Base-by-base conservation (phyloP, 2,888 invertebrate genomes). In the Tipula helvola region DNA sequence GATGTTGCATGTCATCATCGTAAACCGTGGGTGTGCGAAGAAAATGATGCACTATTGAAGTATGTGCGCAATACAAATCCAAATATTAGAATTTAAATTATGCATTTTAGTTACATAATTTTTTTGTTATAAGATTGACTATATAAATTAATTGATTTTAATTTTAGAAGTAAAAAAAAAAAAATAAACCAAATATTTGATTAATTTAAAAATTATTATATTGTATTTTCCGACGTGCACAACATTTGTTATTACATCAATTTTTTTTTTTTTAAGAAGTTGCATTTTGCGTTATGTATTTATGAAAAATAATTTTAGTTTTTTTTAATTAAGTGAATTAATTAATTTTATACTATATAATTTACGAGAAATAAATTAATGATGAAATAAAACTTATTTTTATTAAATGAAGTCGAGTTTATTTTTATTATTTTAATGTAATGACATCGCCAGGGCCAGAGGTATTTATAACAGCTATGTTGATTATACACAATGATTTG, bases 1-100 rank as follows among this genome's bases (percentile, higher is more conserved):
- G 95, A 97, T 90, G 97, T 97, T 86, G 97, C 97, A 88, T 97
- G 97, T 90, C 97, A 97, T 90, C 97, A 97, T 91, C 94, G 95
- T 90, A 97, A 97, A 91, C 95, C 97, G 0, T 96, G 96, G 92
- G 95, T 97, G 44, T 97, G 97, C 90, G 97, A 97, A 91, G 97
- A 97, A 89, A 97, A 96, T 90, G 96, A 96, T 89, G 95, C 96
- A 10, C 93, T 97, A n/a, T 92, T 97, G 88, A 96, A 96, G 93
- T 97, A 96, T 91, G 96, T 96, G 87, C 93, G 95, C 89, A 96
- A 95, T 91, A 95, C 95, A 88, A 96, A 96, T 91, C 96, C 96
- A 57, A 95, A 95, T 90, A 92, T 96, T 89, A 93, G 95, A 90
- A 93, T 96, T 90, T 96, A 93, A 92, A 7, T 86, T 12, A 28